phyloP scores from a whole-genome alignment of 2,113 vertebrate genomes.

The Callithrix jacchus region DNA sequence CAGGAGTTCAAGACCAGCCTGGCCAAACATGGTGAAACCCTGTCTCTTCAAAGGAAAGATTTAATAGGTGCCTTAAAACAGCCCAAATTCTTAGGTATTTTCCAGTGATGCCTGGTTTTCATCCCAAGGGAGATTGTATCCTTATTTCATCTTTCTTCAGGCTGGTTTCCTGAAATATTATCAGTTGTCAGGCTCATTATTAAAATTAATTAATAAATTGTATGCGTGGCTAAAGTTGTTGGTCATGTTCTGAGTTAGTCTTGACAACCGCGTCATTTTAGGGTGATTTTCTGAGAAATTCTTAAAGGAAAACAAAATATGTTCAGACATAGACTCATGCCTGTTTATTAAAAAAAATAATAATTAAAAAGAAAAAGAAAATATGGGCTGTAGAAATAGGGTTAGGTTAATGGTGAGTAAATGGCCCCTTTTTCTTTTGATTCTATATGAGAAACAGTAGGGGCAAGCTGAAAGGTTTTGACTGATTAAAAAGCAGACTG shows the following conservation, averaged over 20 bases:
- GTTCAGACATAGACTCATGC: no score
- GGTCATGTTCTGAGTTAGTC: background rate
- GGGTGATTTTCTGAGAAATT: background rate
- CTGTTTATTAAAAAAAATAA: no score
- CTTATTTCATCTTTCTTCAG: background rate
- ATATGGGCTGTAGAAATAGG: background rate
- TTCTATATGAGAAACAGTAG: background rate
- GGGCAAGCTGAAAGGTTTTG: background rate
- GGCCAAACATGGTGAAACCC: no score
- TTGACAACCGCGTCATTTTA: background rate
- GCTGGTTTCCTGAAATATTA: conserved; percentile 20
- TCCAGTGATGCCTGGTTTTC: background rate
- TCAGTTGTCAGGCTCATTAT: background rate
- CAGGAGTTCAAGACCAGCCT: no score
- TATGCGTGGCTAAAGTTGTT: background rate
- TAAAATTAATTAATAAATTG: background rate
- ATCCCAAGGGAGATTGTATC: background rate
- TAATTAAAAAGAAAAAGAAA: background rate
- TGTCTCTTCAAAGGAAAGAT: no score
- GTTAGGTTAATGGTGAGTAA: background rate
- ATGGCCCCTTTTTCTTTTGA: background rate
- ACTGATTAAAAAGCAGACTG: background rate
- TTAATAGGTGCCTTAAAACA: background rate
- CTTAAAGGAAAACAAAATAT: background rate
- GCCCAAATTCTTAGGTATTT: background rate